Base-by-base conservation (phyloP, 2,797 vertebrate species). In the Melopsittacus undulatus region DNA sequence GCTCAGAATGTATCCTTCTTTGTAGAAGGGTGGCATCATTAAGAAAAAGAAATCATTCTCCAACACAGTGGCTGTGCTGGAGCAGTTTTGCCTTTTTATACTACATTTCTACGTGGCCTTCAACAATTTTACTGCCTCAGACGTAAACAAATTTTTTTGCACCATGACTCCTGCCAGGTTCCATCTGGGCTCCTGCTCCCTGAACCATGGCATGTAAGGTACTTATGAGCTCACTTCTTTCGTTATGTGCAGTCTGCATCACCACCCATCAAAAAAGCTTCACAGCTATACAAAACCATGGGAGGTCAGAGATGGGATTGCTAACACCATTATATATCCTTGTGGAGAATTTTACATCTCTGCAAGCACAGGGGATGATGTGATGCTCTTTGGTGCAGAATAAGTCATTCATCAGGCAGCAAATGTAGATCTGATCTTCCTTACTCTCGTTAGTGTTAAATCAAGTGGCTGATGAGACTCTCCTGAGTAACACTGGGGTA, bases 1-100 rank as follows among this genome's bases (percentile, higher is more conserved):
- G 93, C 73, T 95, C 67, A 13, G 70, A 96, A 92, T 95, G 75
- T 97, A 95, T 95, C 88, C 87, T 75, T 69, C 95, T 95, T 95
- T 96, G 85, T 96, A 69, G 83, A 95, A 92, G 80, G 57, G 80
- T 95, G 83, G 91, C 80, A 92, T 90, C 90, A 74, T 17, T 85
- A 92, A 95, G 83, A 75, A 83, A 80, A 91, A 94, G 87, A 72
- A 63, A 59, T 90, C 34, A 2, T 94, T 96, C 79, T 92, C 57
- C 36, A 54, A 36, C 21, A 11, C 2, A 51, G 49, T 36, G 66
- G 13, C 68, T 89, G 29, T 59, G 62, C 52, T 78, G 69, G 80
- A 89, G 88, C 64, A 90, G 27, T 89, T 94, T 82, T 82, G 49
- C 78, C 46, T 83, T 94, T 94, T 92, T 69, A 72, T 81, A 80